Base-by-base conservation (phyloP, 2,888 invertebrate species). In the Metalampra italica region DNA sequence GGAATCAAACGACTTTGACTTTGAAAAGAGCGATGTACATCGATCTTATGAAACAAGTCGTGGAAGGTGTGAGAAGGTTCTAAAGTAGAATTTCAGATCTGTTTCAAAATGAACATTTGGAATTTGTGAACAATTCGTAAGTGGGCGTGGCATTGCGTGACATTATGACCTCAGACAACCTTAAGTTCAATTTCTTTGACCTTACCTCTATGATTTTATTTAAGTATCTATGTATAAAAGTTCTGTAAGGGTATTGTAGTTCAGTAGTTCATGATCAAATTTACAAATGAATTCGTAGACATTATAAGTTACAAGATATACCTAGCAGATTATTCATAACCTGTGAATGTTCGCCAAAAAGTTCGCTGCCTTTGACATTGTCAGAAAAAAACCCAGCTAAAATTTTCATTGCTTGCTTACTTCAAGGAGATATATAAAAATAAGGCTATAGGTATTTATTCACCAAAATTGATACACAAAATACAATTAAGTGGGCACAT, bases 81-180 rank as follows among this genome's bases (percentile, higher is more conserved):
- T 8, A 32, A 32, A 4, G 2, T 32, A 32, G 11, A 32, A 8
- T 32, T 36, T 36, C 36, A 39, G 13, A 39, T 9, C 11, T 34
- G 11, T 11, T 9, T 34, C 11, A 11, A 34, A 34, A 22, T 2
- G 34, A 34, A 9, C 9, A 34, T 9, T 34, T 14, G 39, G 14
- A 14, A 14, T 13, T 13, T 14, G 7, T 39, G 39, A 39, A 15
- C 14, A 14, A 7, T 39, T 39, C 9, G 14, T 39, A 55, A 59
- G 68, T 64, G 69, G 77, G 75, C 66, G 75, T 78, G 75, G 71
- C 66, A 58, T 66, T 57, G 67, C 73, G 75, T 80, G 80, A 68
- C 74, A 62, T 57, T 56, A 60, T 64, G 66, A 71, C 66, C 69
- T 71, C 68, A 60, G 52, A 54, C n/a, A n/a, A n/a, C n/a, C n/a